Base-by-base conservation (phyloP, 2,888 invertebrate genomes). In the Hyles lineata region DNA sequence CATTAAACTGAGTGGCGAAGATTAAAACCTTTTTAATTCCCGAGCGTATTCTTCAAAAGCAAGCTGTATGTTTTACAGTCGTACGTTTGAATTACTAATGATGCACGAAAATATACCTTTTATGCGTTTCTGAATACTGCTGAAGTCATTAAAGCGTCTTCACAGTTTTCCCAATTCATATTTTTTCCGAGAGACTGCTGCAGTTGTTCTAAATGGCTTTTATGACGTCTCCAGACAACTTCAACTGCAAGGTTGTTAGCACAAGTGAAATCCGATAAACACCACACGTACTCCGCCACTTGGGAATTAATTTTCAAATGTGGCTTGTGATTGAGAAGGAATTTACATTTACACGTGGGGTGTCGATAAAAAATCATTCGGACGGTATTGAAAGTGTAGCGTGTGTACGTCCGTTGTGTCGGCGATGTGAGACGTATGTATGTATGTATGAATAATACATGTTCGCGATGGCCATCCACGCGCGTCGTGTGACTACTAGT, bases 391-490 rank as follows among this genome's bases (percentile, higher is more conserved):
- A 63, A 50, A 50, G 21, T 23, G 23, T 67, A 43, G 67, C 43
- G 35, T 67, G 21, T 43, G 43, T 50, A 50, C 50, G 67, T 67
- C 67, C n/a, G 15, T 17, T 25, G 43, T 67, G 21, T 43, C 43
- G 23, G 11, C 43, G 21, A 50, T 23, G 43, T 67, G 50, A 67
- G 67, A 67, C n/a, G 67, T 67, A 35, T 9, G 8, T 35, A 67
- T 43, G 67, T 23, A 50, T 43, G 50, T 50, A 50, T 67, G 8
- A 50, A 67, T 67, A 67, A 84, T 85, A 72, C 67, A 73, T 59
- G 29, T 60, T 32, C 60, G 50, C 50, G 55, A 80, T 80, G 85
- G 74, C 80, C 85, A 87, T 76, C 84, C 85, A 86, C 81, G 92
- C 90, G 81, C 79, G 83, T 79, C 87, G 84, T 75, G 78, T 78